A percentile compares a stretch with the other conserved stretches of the same genome.
Conservation (phyloP, 2,113 vertebrate genomes). For the Progne subis region DNA sequence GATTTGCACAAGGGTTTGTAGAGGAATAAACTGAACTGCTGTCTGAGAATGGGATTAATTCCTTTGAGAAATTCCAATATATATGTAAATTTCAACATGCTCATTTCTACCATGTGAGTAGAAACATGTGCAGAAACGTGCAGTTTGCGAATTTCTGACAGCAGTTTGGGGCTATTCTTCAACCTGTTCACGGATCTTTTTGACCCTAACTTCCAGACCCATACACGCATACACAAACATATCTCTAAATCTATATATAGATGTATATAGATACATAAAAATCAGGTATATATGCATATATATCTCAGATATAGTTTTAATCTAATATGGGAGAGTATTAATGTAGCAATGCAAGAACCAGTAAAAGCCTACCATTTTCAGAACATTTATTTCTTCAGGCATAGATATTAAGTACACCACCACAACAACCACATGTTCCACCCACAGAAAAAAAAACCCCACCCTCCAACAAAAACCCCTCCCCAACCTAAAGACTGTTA, state of each 20-base stretch:
- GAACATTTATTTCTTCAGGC: neutral
- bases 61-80: constrained; percentile 30
- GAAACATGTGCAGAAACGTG: neutral
- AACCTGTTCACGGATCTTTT: neutral
- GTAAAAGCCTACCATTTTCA: neutral
- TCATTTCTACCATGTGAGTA: neutral
- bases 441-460: neutral
- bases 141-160: neutral
- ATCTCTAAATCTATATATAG: too few relatives aligned
- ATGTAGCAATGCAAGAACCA: neutral
- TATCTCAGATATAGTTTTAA: neutral
- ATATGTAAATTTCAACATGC: constrained; percentile 24
- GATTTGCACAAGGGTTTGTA: neutral
- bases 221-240: fast-evolving
- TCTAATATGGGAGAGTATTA: neutral
- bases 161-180: neutral
- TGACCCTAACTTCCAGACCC: neutral
- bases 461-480: neutral
- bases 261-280: neutral
- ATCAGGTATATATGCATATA: too few relatives aligned
- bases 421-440: neutral
- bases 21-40: constrained; percentile 1
- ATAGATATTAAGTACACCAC: neutral
- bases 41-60: neutral
- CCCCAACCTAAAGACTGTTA: neutral